phyloP scores from a whole-genome alignment of 2,797 vertebrate genomes.

The Cuniculus paca region DNA sequence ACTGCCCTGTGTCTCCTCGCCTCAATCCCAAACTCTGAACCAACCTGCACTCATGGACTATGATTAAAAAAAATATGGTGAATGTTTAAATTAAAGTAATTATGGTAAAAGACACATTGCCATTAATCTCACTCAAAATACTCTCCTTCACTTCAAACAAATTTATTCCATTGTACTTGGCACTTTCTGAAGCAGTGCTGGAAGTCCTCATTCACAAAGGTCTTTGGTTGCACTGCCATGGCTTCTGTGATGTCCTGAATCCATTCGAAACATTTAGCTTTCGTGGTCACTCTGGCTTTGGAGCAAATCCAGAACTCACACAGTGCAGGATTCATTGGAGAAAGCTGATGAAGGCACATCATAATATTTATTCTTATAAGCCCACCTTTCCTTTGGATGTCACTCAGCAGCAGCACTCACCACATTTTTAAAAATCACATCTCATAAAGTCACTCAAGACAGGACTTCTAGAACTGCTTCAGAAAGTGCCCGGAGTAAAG shows the following conservation, averaged over 20 bases:
- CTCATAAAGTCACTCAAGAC: neutral
- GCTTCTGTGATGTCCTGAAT: neutral
- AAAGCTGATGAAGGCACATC: neutral
- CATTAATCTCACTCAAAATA: neutral
- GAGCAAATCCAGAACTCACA: neutral
- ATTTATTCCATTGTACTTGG: neutral
- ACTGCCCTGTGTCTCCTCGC: neutral
- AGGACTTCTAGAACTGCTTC: neutral
- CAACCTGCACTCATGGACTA: neutral
- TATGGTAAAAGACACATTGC: neutral
- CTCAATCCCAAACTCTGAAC: neutral
- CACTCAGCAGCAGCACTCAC: neutral
- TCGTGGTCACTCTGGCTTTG: neutral
- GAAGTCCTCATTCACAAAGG: neutral
- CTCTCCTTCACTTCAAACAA: neutral
- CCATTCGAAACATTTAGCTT: neutral
- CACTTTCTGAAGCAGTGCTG: neutral
- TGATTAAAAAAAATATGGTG: neutral
- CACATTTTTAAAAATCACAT: neutral
- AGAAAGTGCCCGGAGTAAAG: neutral
- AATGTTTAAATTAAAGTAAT: neutral
- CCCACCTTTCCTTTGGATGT: neutral
- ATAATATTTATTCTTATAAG: accelerated
- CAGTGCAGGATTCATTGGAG: neutral
- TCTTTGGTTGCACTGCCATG: neutral